Conservation (phyloP, 2,888 invertebrate species). For the Noctua comes region DNA sequence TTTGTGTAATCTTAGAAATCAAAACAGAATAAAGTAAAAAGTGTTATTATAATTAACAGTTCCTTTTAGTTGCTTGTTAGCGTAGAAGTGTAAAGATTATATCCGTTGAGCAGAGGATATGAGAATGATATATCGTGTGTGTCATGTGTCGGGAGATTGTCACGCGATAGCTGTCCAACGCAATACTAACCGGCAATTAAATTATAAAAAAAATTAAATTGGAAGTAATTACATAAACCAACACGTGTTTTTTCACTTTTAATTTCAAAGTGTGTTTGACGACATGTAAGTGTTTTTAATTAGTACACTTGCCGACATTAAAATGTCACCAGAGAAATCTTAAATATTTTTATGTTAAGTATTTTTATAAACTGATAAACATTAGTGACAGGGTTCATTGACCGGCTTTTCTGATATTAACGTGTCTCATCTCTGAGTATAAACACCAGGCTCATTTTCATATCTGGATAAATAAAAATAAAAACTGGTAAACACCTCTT, state of each 20-base stretch:
- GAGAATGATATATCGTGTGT: conserved; percentile 42
- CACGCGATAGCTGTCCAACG: conserved; percentile 48
- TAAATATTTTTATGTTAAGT: not conserved
- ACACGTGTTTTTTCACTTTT: conserved; percentile 38
- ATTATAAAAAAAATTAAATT: conserved; percentile 41
- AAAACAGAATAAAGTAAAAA: not conserved
- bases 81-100: conserved; percentile 57
- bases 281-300: conserved; percentile 8
- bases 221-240: conserved; percentile 35
- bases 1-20: conserved; percentile 9
- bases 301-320: not conserved
- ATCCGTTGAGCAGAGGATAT: conserved; percentile 49
- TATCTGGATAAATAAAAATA: not conserved
- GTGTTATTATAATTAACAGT: conserved; percentile 14
- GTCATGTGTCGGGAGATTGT: conserved; percentile 48
- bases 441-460: not conserved
- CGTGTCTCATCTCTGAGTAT: not conserved
- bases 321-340: not conserved
- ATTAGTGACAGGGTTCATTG: not conserved
- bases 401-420: not conserved
- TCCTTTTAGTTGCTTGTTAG: conserved; percentile 45
- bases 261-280: not conserved
- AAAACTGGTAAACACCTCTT: not conserved
- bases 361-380: conserved; percentile 1
- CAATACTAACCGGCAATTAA: conserved; percentile 51